Conservation (phyloP, 2,113 vertebrate species). For the Lates calcarifer region DNA sequence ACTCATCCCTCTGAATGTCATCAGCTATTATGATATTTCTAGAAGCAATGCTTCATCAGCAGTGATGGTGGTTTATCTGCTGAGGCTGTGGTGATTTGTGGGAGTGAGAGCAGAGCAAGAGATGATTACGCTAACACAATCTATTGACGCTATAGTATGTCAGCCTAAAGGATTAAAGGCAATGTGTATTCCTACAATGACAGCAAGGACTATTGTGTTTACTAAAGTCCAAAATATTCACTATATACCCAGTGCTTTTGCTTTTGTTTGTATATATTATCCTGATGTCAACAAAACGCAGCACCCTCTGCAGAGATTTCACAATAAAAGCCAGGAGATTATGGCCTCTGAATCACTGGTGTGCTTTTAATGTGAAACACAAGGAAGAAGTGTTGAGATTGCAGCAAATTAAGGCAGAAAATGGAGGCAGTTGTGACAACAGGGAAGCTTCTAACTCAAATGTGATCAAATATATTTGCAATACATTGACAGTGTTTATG, state of each 20-base stretch:
- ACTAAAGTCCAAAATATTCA: background rate
- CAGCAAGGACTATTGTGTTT: background rate
- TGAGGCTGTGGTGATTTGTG: slow-evolving; percentile 36
- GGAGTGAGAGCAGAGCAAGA: slow-evolving; percentile 10
- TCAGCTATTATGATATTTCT: slow-evolving; percentile 29
- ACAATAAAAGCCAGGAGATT: background rate
- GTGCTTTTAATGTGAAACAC: background rate
- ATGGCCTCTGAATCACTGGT: background rate
- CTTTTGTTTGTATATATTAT: background rate
- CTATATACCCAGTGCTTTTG: background rate
- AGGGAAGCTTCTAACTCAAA: background rate
- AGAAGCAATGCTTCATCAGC: slow-evolving; percentile 35
- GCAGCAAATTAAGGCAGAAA: background rate
- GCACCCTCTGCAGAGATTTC: background rate
- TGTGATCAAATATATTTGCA: background rate
- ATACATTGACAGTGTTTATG: background rate
- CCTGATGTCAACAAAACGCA: background rate
- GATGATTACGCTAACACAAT: background rate
- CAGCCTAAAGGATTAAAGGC: background rate
- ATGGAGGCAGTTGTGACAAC: background rate
- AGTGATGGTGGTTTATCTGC: slow-evolving; percentile 2
- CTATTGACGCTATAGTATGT: slow-evolving; percentile 19
- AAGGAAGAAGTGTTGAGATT: background rate
- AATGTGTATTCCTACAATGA: background rate
- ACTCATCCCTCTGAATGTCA: slow-evolving; percentile 48